Conservation (phyloP, 2,797 vertebrate genomes). For the Crax fasciolata region DNA sequence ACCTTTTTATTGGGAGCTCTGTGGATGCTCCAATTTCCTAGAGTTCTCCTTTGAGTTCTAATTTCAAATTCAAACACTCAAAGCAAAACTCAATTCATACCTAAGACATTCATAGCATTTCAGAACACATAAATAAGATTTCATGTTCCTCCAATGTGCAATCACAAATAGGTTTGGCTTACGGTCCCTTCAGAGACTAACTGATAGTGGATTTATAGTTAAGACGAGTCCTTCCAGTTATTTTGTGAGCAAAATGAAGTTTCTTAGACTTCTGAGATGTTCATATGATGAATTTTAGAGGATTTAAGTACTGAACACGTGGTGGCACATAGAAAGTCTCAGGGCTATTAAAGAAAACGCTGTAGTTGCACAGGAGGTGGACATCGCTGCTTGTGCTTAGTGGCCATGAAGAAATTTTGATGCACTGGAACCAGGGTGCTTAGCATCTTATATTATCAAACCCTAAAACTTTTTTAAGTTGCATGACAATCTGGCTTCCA, state of each 20-base stretch:
- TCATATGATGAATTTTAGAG: background rate
- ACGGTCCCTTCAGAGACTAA: background rate
- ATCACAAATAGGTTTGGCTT: background rate
- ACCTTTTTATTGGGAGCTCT: background rate
- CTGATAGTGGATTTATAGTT: background rate
- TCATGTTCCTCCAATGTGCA: background rate
- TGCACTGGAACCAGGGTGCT: background rate
- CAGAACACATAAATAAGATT: background rate
- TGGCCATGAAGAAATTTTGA: background rate
- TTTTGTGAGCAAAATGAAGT: background rate
- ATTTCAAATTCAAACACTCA: background rate
- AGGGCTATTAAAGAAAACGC: background rate
- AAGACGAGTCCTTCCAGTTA: background rate
- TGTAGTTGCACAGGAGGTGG: background rate
- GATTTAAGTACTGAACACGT: background rate
- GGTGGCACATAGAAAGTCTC: background rate
- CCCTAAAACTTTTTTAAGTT: background rate
- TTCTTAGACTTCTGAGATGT: background rate
- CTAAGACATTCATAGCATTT: background rate
- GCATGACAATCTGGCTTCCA: background rate
- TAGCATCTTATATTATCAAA: background rate
- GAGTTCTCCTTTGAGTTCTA: background rate
- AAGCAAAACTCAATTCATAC: background rate
- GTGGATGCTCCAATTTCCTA: background rate
- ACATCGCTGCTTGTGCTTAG: rapidly evolving